A percentile compares a stretch with the other conserved stretches of the same genome.
phyloP scores from a whole-genome alignment of 2,113 vertebrate genomes.

The Polypterus bichir region DNA sequence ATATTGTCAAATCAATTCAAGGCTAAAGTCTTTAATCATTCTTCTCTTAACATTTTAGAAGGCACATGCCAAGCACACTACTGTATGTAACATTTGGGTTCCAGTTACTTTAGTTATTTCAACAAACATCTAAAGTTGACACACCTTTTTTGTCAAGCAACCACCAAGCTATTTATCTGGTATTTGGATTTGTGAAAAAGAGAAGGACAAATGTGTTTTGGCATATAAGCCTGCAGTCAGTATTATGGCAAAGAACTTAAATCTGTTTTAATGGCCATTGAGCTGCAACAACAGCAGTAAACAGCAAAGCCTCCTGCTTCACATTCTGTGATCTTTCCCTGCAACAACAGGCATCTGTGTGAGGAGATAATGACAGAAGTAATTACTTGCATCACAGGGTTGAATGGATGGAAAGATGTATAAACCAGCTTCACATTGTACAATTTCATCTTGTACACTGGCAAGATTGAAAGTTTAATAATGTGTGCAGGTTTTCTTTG shows the following conservation, averaged over 20 bases:
- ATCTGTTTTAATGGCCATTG: constrained; percentile 1
- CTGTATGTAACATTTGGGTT: no score
- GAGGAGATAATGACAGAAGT: constrained; percentile 6
- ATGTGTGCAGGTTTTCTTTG: constrained; percentile 1
- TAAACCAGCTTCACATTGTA: neutral
- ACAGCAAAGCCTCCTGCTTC: neutral
- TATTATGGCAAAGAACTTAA: neutral
- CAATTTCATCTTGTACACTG: neutral
- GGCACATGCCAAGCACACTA: no score
- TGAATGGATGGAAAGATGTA: constrained; percentile 1
- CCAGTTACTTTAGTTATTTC: no score
- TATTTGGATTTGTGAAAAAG: no score
- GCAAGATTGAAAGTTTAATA: neutral
- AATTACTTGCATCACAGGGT: constrained; percentile 5
- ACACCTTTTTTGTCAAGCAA: no score
- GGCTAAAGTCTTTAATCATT: no score
- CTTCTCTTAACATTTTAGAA: no score
- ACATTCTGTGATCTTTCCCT: neutral
- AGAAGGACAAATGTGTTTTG: no score
- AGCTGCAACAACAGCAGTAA: constrained; percentile 7
- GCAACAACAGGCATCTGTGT: constrained; percentile 5
- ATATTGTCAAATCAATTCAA: no score
- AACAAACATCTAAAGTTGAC: no score
- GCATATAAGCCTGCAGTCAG: no score
- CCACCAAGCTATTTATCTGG: no score